Evolutionary conservation across 2,888 invertebrate species (phyloP).

Genomic region (Epirrhoe tristata): DNA sequence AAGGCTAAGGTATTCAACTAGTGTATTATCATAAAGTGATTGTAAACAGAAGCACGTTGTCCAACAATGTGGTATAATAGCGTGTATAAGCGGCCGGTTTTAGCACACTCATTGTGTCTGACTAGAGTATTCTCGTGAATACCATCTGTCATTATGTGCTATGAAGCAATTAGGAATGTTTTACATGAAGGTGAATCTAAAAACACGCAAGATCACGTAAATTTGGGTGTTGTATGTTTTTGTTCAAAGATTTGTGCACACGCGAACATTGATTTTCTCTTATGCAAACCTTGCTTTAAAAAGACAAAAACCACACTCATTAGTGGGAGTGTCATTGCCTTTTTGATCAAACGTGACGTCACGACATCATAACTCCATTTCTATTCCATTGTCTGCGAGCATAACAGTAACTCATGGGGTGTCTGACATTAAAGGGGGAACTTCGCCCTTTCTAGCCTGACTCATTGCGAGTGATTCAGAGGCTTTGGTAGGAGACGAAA

Average conservation of each 20-base stretch:
- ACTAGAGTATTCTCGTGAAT: constrained; percentile 26
- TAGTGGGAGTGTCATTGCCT: constrained; percentile 19
- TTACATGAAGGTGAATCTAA: not conserved
- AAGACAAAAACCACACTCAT: constrained; percentile 24
- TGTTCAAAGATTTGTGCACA: not conserved
- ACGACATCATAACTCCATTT: constrained; percentile 35
- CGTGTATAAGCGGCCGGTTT: constrained; percentile 22
- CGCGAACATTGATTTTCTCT: not conserved
- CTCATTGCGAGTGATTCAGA: constrained; percentile 43
- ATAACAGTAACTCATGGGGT: constrained; percentile 46
- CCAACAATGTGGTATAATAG: constrained; percentile 10
- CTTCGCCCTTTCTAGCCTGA: constrained; percentile 53
- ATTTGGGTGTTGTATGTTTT: not conserved
- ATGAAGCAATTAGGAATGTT: constrained; percentile 21
- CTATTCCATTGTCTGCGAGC: constrained; percentile 37
- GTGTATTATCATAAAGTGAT: not conserved
- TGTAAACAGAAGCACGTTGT: constrained; percentile 27
- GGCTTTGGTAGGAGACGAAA: constrained; percentile 26
- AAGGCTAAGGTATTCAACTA: not conserved
- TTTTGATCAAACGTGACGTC: constrained; percentile 29
- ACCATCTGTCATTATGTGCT: constrained; percentile 13
- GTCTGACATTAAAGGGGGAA: constrained; percentile 51
- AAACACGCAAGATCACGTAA: constrained; percentile 1
- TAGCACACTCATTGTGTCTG: constrained; percentile 30
- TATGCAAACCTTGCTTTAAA: not conserved